Base-by-base conservation (phyloP, 2,113 vertebrate species). In the Trichomycterus rosablanca region DNA sequence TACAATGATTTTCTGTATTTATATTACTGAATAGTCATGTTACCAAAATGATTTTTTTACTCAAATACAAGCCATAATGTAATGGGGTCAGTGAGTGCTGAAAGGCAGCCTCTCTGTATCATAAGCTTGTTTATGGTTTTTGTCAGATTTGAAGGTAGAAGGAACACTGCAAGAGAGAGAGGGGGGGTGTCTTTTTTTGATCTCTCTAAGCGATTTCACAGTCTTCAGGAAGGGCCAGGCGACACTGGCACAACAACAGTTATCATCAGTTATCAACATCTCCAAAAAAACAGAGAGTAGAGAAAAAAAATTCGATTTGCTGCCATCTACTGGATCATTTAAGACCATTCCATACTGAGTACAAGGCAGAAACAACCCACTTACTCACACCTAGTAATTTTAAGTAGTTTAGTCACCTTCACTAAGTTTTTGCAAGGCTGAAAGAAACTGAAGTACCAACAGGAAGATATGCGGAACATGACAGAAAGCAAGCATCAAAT, bases 301-400 rank as follows among this genome's bases (percentile, higher is more conserved):
- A 11, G 9, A 16, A 22, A 28, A 18, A 4, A 19, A 24, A 35
- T 8, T 40, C n/a, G 18, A 26, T 34, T 55, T 39, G 53, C 70
- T 80, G 81, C 76, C 74, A 72, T 77, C 80, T 82, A 72, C 70
- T 76, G 80, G 26, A n/a, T 30, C 26, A 30, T 30, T 30, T 3
- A 30, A 30, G 3, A 7, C 26, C 26, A 30, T 30, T 30, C n/a
- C n/a, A n/a, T n/a, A n/a, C n/a, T n/a, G n/a, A n/a, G n/a, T n/a
- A n/a, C n/a, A n/a, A n/a, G n/a, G n/a, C n/a, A n/a, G n/a, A n/a
- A n/a, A n/a, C n/a, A n/a, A n/a, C n/a, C n/a, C n/a, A n/a, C n/a
- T n/a, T n/a, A n/a, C n/a, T n/a, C n/a, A n/a, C n/a, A n/a, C n/a
- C n/a, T n/a, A n/a, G n/a, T n/a, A n/a, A n/a, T n/a, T n/a, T n/a